These are phyloP conservation scores for Encarsia formosa DNA, from an alignment of 2,888 invertebrate species.

Conservation along the genomic window DNA sequence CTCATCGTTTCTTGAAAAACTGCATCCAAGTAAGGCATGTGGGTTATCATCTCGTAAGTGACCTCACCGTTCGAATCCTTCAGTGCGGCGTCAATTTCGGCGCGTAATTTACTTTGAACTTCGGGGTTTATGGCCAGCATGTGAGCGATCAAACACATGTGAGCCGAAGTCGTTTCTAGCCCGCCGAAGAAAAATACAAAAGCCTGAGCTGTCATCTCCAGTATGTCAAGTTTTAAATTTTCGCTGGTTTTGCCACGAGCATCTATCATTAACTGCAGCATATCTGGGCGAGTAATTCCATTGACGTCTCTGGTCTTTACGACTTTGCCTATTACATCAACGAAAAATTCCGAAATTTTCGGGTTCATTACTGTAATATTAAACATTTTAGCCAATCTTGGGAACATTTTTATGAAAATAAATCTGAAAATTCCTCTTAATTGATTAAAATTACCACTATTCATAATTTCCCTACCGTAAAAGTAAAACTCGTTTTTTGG, in stretches of 20 bases:
- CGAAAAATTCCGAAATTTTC: constrained; percentile 29
- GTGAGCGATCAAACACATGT: constrained; percentile 34
- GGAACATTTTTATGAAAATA: constrained; percentile 17
- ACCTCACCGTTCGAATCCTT: constrained; percentile 36
- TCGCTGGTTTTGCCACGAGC: constrained; percentile 26
- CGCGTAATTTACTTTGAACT: constrained; percentile 34
- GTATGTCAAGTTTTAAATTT: constrained; percentile 27
- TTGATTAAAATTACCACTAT: constrained; percentile 21
- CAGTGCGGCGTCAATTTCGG: constrained; percentile 40
- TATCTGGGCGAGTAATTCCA: constrained; percentile 53
- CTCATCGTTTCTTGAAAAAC: constrained; percentile 47
- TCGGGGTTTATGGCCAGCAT: constrained; percentile 32
- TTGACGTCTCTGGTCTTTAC: constrained; percentile 31
- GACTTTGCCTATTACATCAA: constrained; percentile 26
- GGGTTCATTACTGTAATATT: constrained; percentile 18
- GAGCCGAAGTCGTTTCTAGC: constrained; percentile 36
- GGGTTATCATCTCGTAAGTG: constrained; percentile 50
- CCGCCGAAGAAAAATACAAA: constrained; percentile 35
- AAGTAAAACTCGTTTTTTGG: constrained; percentile 37
- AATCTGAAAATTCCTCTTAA: too few relatives aligned
- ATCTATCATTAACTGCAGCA: constrained; percentile 60
- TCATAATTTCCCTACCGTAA: constrained; percentile 24
- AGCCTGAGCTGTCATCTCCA: constrained; percentile 48
- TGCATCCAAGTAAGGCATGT: constrained; percentile 57
- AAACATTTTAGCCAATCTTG: constrained; percentile 21